Evolutionary conservation across 2,113 vertebrate species (phyloP), one percentile per base, ranked within the genome.

Genomic region (Gallinago media): DNA sequence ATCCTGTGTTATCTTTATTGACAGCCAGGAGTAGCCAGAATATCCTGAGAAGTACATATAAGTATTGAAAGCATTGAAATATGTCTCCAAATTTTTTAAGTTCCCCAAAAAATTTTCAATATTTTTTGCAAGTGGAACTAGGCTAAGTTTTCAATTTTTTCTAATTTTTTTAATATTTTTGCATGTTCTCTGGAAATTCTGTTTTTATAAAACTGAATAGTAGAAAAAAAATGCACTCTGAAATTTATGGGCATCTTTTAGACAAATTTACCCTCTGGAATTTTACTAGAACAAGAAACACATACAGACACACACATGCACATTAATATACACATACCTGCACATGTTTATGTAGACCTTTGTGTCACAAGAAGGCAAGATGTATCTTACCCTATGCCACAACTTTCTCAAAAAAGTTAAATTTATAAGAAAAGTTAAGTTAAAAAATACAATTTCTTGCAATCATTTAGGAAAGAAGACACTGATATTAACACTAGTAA

Each of bases 151-250:
- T 40, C 2, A 17, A 3, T 62, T 65, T 61, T 58, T 1, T 1
- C n/a, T 49, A 11, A 1, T 10, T 34, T 77, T 77, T 67, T 61
- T n/a, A 11, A 10, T 47, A 36, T 0, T 49, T 15, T 15, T 44
- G 9, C 2, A 59, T 5, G 52, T 89, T 68, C 22, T 56, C 13
- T 70, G 17, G 18, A 50, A 78, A 18, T 6, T 3, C 3, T 25
- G 4, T 15, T 36, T 74, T 84, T 47, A 18, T 23, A 22, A 80
- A 71, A 4, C 3, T 32, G 8, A 55, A 47, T 1, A 3, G 8
- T 16, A 40, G 38, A 52, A 77, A 74, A 76, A 15, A 1, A 0
- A 54, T 3, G 1, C 2, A 8, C 1, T 38, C 10, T 55, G 42
- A 54, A 82, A 72, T 31, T 12, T 11, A 13, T 15, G 31, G 23